A percentile compares a stretch with the other conserved stretches of the same genome.
Conservation (phyloP, 2,113 vertebrate species). For the Saccopteryx bilineata region DNA sequence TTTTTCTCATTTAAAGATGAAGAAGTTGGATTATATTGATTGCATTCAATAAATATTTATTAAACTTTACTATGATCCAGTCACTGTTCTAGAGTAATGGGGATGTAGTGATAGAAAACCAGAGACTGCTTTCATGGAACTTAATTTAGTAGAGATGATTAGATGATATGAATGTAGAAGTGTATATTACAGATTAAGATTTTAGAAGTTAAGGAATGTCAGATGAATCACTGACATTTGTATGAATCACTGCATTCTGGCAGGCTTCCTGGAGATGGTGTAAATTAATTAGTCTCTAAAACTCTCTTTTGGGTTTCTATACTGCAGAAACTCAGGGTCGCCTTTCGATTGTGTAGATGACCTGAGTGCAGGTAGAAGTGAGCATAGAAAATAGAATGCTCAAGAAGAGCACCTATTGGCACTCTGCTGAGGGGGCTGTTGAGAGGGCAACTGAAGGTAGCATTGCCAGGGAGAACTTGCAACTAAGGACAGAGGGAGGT, state of each 20-base stretch:
- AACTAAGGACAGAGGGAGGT: neutral
- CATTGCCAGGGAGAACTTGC: conserved; percentile 27
- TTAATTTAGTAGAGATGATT: conserved; percentile 49
- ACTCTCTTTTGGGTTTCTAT: conserved; percentile 46
- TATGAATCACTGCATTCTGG: neutral
- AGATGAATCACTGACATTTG: neutral
- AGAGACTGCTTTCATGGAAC: conserved; percentile 39
- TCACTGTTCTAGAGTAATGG: conserved; percentile 47
- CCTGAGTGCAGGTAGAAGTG: neutral
- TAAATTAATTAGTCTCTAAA: conserved; percentile 32
- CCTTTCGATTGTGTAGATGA: conserved; percentile 38
- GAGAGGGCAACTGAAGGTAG: neutral
- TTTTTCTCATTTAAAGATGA: conserved; percentile 51
- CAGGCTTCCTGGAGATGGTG: conserved; percentile 25
- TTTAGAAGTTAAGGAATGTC: conserved; percentile 37
- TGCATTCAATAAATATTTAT: conserved; percentile 30
- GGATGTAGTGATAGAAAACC: conserved; percentile 32
- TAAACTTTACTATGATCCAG: conserved; percentile 6
- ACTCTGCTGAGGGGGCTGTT: neutral
- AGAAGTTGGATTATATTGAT: neutral
- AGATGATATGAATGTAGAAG: conserved; percentile 14
- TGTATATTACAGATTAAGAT: conserved; percentile 41
- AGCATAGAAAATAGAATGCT: conserved; percentile 12
- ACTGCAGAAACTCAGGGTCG: conserved; percentile 12
- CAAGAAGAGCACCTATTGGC: neutral